A percentile compares a stretch with the other conserved stretches of the same genome.
These are phyloP conservation scores for Neoarius graeffei DNA, from an alignment of 2,113 vertebrate species.

Conservation along the genomic window DNA sequence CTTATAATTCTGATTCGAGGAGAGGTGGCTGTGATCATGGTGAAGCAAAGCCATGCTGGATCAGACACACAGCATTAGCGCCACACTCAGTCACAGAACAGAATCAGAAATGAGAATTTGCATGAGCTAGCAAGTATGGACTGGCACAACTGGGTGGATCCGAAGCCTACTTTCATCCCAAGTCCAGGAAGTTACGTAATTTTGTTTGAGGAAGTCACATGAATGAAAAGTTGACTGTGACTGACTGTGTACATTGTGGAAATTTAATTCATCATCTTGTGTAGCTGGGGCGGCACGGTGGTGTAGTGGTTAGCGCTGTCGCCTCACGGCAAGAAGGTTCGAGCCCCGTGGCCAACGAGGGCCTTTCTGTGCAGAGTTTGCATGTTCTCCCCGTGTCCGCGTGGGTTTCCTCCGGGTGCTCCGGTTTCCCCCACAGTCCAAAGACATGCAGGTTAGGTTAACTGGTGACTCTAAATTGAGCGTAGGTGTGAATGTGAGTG, in stretches of 20 bases:
- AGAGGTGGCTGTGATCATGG: constrained; percentile 27
- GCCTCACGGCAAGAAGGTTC: no score
- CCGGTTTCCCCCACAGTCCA: no score
- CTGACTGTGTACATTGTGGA: not conserved
- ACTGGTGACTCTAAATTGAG: no score
- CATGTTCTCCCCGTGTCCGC: no score
- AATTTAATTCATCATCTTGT: not conserved
- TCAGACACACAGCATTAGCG: constrained; percentile 41
- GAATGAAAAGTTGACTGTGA: not conserved
- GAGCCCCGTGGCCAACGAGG: no score
- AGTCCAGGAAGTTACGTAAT: not conserved
- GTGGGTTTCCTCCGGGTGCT: no score
- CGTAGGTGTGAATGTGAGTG: no score
- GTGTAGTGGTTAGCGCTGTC: no score
- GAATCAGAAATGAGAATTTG: constrained; percentile 17
- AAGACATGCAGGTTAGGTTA: no score
- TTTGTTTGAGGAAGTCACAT: not conserved
- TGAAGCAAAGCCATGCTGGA: constrained; percentile 41
- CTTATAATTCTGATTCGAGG: constrained; percentile 42
- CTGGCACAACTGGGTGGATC: not conserved
- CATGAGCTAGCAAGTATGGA: constrained; percentile 8
- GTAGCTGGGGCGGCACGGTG: no score
- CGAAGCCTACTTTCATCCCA: not conserved
- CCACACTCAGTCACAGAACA: constrained; percentile 4
- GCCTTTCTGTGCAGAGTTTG: no score